Conservation (phyloP, 64 coral and sea anemone species). For the Stylophora pistillata region DNA sequence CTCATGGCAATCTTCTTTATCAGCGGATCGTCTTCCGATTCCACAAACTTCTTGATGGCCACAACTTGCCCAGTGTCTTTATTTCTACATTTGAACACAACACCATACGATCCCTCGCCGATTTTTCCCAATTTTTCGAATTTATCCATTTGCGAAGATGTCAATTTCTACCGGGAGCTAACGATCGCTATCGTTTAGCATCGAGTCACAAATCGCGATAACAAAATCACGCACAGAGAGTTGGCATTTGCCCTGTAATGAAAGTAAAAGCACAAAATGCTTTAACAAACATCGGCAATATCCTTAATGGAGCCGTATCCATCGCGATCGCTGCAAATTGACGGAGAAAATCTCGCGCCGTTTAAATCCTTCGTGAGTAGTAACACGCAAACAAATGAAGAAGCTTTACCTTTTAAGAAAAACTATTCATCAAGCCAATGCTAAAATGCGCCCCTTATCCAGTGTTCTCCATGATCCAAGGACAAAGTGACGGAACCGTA, state of each 20-base stretch:
- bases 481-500: background rate
- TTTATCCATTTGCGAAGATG: conserved; percentile 74
- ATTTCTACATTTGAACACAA: conserved; percentile 97
- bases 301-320: background rate
- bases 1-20: conserved; percentile 94
- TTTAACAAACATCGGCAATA: background rate
- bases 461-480: background rate
- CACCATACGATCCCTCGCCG: conserved; percentile 98
- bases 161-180: background rate
- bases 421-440: background rate
- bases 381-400: background rate
- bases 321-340: background rate
- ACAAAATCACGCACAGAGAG: background rate
- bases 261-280: conserved; percentile 12
- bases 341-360: background rate
- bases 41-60: conserved; percentile 99
- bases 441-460: background rate
- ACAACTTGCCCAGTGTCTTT: conserved; percentile 92
- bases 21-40: conserved; percentile 93
- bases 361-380: background rate
- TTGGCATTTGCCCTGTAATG: background rate
- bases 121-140: conserved; percentile 97
- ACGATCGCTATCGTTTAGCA: background rate
- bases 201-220: conserved; percentile 7
- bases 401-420: background rate